A percentile compares a stretch with the other conserved stretches of the same genome.
phyloP scores from a whole-genome alignment of 1,140 invertebrate species.

The Pseudomyrmex dendroicus region DNA sequence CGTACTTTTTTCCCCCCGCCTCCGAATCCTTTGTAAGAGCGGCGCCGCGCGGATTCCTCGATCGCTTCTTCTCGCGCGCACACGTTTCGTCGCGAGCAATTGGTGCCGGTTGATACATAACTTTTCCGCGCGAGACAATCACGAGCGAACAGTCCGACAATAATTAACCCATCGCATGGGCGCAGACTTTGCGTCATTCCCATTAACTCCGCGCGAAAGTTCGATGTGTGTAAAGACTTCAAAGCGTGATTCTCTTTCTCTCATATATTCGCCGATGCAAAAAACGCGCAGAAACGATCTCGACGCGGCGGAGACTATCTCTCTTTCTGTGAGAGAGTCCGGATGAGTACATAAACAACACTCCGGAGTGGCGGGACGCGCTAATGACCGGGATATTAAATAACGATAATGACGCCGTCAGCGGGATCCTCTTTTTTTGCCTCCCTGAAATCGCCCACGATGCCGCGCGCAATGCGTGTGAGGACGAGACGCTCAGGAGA shows the following conservation, averaged over 20 bases:
- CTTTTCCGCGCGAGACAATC: slow-evolving; percentile 65
- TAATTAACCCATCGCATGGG: slow-evolving; percentile 82
- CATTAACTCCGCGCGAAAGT: slow-evolving; percentile 42
- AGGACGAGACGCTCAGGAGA: slow-evolving; percentile 60
- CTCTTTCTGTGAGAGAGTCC: neutral
- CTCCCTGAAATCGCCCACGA: slow-evolving; percentile 65
- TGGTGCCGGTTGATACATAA: slow-evolving; percentile 77
- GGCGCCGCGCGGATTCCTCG: slow-evolving; percentile 22
- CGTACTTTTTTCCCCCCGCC: slow-evolving; percentile 5
- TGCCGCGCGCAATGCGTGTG: slow-evolving; percentile 44
- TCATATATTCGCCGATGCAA: slow-evolving; percentile 55
- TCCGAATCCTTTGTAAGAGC: slow-evolving; percentile 47
- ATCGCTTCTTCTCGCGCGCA: slow-evolving; percentile 58
- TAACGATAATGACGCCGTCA: slow-evolving; percentile 84
- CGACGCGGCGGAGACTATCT: slow-evolving; percentile 61
- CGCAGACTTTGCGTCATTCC: slow-evolving; percentile 8
- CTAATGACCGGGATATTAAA: slow-evolving; percentile 85
- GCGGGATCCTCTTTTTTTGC: slow-evolving; percentile 76
- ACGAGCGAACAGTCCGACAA: slow-evolving; percentile 66
- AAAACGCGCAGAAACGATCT: slow-evolving; percentile 73
- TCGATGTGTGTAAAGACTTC: slow-evolving; percentile 52
- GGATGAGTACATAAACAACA: slow-evolving; percentile 82
- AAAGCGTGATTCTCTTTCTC: slow-evolving; percentile 43
- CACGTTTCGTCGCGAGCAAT: slow-evolving; percentile 44
- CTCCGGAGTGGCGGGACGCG: slow-evolving; percentile 79